Evolutionary conservation across 1,140 invertebrate species (phyloP).

Genomic region (Cardiocondyla obscurior): DNA sequence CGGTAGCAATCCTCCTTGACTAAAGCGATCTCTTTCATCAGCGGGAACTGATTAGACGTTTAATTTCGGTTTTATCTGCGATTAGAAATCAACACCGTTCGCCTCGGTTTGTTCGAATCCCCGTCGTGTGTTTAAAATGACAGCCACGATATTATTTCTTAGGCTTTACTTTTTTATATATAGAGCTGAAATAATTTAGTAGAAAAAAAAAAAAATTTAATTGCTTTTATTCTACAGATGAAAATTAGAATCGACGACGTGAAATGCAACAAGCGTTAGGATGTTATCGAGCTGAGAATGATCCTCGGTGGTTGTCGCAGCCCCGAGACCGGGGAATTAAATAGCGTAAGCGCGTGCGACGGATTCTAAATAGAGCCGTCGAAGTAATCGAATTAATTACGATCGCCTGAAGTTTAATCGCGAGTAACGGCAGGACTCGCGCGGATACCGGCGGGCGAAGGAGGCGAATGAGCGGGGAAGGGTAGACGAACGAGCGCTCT

Average conservation of each 20-base stretch:
- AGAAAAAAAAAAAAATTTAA: too few relatives aligned
- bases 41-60: not conserved
- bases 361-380: constrained; percentile 23
- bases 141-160: too few relatives aligned
- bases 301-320: too few relatives aligned
- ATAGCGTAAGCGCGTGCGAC: constrained; percentile 18
- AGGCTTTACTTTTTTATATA: too few relatives aligned
- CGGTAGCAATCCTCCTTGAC: not conserved
- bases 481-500: not conserved
- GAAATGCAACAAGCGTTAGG: too few relatives aligned
- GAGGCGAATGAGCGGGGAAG: not conserved
- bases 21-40: not conserved
- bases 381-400: constrained; percentile 55
- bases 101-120: too few relatives aligned
- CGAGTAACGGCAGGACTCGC: constrained; percentile 14
- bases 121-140: too few relatives aligned
- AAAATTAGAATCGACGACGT: too few relatives aligned
- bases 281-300: too few relatives aligned
- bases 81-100: too few relatives aligned
- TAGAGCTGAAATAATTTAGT: too few relatives aligned
- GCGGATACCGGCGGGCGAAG: not conserved
- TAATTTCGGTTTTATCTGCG: not conserved
- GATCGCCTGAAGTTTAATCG: constrained; percentile 46
- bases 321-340: constrained; percentile 28
- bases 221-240: too few relatives aligned